A percentile compares a stretch with the other conserved stretches of the same genome.
Evolutionary conservation across 2,113 vertebrate genomes (phyloP).

Genomic region (Marmota flaviventris): DNA sequence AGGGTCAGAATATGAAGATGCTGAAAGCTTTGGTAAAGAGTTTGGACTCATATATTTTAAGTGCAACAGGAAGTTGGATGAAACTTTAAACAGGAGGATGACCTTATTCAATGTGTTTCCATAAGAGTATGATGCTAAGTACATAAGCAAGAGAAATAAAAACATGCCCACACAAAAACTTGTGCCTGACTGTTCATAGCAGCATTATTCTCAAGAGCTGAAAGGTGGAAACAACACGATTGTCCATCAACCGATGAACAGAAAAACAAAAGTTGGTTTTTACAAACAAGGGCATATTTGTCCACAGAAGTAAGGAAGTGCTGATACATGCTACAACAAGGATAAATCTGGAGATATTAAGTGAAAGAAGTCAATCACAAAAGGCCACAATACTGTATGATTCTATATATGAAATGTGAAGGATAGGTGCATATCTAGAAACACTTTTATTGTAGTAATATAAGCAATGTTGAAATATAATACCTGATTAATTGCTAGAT

Average conservation of each 20-base stretch:
- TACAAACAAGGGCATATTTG: neutral
- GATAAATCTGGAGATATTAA: neutral
- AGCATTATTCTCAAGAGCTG: neutral
- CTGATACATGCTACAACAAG: neutral
- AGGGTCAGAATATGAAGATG: neutral
- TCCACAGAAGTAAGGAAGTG: neutral
- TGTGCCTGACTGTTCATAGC: neutral
- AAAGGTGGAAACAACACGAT: neutral
- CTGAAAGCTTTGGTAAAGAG: neutral
- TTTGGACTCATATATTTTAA: neutral
- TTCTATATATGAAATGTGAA: neutral
- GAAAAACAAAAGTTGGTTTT: neutral
- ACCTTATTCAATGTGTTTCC: neutral
- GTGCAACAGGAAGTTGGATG: neutral
- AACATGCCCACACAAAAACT: neutral
- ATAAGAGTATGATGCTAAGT: neutral
- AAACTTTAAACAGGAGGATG: neutral
- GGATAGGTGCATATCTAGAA: neutral
- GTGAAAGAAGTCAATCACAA: neutral
- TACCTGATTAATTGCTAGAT: neutral
- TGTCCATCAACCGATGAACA: neutral
- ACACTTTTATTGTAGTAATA: neutral
- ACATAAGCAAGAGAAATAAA: neutral
- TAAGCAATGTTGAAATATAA: neutral
- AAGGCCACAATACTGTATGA: neutral